Percentiles rank a stretch among this genome's conserved stretches.
Evolutionary conservation across 2,113 vertebrate genomes (phyloP).

Genomic region (Serilophus lunatus): DNA sequence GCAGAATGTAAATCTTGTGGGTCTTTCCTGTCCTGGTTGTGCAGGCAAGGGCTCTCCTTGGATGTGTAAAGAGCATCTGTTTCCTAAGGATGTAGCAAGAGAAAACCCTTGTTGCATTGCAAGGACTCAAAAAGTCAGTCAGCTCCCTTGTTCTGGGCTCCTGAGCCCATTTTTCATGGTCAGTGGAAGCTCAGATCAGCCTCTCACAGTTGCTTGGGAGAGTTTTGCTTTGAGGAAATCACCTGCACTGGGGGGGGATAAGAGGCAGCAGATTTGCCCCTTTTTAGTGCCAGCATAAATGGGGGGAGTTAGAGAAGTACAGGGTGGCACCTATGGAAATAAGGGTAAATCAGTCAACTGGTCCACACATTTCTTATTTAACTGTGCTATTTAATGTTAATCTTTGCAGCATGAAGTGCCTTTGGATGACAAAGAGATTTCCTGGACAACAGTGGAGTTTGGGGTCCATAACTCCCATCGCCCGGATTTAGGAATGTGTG

Average conservation of each 20-base stretch:
- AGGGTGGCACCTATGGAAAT: background rate
- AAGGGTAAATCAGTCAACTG: background rate
- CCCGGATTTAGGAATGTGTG: background rate
- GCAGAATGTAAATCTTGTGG: background rate
- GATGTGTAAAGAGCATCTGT: background rate
- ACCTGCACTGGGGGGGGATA: accelerated
- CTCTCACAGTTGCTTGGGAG: background rate
- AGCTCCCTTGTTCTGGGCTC: background rate
- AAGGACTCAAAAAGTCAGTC: background rate
- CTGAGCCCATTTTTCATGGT: background rate
- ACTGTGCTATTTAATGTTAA: background rate
- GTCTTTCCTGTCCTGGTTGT: background rate
- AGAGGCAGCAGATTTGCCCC: background rate
- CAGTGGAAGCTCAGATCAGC: background rate
- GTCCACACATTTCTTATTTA: background rate
- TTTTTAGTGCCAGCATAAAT: background rate
- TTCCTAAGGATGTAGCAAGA: background rate
- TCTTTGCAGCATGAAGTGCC: background rate
- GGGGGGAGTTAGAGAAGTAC: background rate
- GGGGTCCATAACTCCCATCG: background rate
- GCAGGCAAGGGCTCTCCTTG: background rate
- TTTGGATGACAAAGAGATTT: background rate
- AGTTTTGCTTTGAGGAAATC: background rate
- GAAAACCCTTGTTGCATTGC: background rate
- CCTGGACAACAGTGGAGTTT: background rate